Percentiles rank a stretch among this genome's conserved stretches.
Evolutionary conservation across 2,888 invertebrate species (phyloP).

Genomic region (Xylophagus ater): DNA sequence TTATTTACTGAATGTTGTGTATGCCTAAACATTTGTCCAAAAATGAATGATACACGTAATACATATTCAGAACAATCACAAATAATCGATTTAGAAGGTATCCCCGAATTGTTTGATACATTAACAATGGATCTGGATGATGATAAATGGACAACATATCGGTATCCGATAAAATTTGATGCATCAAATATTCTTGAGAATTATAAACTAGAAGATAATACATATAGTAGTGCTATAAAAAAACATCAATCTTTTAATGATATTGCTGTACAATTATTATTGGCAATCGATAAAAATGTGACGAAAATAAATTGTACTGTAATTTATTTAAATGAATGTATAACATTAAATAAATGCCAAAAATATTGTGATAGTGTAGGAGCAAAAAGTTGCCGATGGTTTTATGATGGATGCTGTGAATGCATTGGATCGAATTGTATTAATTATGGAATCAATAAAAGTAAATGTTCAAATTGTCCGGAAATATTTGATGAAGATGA

Average conservation of each 20-base stretch:
- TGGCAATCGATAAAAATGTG: conserved; percentile 1
- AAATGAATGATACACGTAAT: conserved; percentile 47
- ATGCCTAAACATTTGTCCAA: conserved; percentile 53
- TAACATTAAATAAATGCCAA: conserved; percentile 28
- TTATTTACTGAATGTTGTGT: conserved; percentile 71
- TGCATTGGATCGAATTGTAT: conserved; percentile 79
- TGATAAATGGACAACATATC: conserved; percentile 30
- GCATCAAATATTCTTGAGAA: too few relatives aligned
- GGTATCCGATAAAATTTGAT: conserved; percentile 26
- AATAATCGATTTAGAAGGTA: conserved; percentile 70
- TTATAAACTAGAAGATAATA: too few relatives aligned
- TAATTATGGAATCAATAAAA: conserved; percentile 80
- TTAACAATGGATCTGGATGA: conserved; percentile 54
- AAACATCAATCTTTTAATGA: neutral
- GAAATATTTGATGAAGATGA: conserved; percentile 35
- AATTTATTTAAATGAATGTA: conserved; percentile 31
- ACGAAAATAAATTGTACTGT: conserved; percentile 26
- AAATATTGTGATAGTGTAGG: conserved; percentile 36
- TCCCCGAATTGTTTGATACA: conserved; percentile 70
- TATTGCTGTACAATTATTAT: neutral
- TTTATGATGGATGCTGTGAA: conserved; percentile 89
- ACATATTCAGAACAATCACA: conserved; percentile 61
- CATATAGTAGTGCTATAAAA: too few relatives aligned
- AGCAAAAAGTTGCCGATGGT: conserved; percentile 63
- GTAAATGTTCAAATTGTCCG: conserved; percentile 55